A percentile compares a stretch with the other conserved stretches of the same genome.
phyloP scores from a whole-genome alignment of 2,888 invertebrate species.

The Pseudococcus longispinus region DNA sequence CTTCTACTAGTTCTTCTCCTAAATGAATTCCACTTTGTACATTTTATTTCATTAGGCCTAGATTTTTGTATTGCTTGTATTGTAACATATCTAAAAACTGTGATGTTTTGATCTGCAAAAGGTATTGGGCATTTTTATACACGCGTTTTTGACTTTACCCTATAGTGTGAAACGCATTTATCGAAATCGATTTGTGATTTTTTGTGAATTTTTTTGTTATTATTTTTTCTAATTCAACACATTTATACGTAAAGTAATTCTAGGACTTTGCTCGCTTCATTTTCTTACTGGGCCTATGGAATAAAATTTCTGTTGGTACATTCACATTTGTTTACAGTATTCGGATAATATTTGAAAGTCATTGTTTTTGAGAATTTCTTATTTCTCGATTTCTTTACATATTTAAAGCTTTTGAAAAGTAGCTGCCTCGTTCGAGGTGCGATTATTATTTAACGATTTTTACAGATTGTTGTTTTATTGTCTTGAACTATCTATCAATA shows the following conservation, averaged over 20 bases:
- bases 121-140: conserved; percentile 20
- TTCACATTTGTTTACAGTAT: neutral
- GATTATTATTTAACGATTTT: neutral
- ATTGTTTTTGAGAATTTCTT: neutral
- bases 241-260: conserved; percentile 21
- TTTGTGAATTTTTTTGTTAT: conserved; percentile 26
- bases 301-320: neutral
- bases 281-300: conserved; percentile 22
- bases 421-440: neutral
- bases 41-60: conserved; percentile 44
- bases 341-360: neutral
- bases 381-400: neutral
- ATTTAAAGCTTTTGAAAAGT: neutral
- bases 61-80: conserved; percentile 33
- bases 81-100: conserved; percentile 31
- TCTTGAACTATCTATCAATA: neutral
- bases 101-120: conserved; percentile 32
- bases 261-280: neutral
- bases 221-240: neutral
- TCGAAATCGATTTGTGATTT: conserved; percentile 39
- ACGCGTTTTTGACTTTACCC: neutral
- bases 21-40: conserved; percentile 40
- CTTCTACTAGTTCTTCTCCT: conserved; percentile 22
- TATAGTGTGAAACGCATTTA: conserved; percentile 24
- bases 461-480: neutral